These are phyloP conservation scores for Iguana delicatissima DNA, from an alignment of 2,797 vertebrate genomes.

Conservation along the genomic window DNA sequence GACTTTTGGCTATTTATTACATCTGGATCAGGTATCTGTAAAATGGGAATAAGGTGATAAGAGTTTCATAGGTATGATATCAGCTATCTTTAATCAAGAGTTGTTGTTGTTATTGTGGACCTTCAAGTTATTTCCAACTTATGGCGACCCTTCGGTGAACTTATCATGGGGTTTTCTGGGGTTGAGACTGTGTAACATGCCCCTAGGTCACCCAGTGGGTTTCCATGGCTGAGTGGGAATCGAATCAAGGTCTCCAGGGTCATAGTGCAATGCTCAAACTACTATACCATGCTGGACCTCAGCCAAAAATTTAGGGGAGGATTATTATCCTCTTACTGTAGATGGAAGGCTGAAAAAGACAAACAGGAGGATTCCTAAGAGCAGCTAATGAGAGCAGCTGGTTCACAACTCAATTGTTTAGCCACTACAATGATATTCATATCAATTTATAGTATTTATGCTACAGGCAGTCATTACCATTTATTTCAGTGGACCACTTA, in stretches of 20 bases:
- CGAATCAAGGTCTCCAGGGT: too few species aligned
- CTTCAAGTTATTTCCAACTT: too few species aligned
- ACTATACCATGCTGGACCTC: too few species aligned
- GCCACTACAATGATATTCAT: background rate
- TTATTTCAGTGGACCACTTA: background rate
- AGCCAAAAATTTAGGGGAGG: too few species aligned
- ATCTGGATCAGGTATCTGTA: background rate
- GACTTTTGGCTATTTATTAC: background rate
- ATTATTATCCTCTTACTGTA: background rate
- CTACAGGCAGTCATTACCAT: background rate
- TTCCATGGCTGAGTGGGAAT: too few species aligned
- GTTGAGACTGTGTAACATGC: too few species aligned
- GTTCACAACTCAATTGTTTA: background rate
- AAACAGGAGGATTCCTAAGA: background rate
- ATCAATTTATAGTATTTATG: background rate
- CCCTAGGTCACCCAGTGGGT: too few species aligned
- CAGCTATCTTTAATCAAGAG: background rate
- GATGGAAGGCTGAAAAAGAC: background rate
- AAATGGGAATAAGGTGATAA: background rate
- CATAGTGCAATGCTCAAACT: too few species aligned
- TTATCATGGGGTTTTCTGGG: too few species aligned
- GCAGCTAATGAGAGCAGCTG: background rate
- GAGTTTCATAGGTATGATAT: background rate
- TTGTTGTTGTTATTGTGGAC: too few species aligned
- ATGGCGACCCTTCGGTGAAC: too few species aligned